A percentile compares a stretch with the other conserved stretches of the same genome.
Evolutionary conservation across 1,140 invertebrate genomes (phyloP).

Genomic region (Chironomus striatipennis): DNA sequence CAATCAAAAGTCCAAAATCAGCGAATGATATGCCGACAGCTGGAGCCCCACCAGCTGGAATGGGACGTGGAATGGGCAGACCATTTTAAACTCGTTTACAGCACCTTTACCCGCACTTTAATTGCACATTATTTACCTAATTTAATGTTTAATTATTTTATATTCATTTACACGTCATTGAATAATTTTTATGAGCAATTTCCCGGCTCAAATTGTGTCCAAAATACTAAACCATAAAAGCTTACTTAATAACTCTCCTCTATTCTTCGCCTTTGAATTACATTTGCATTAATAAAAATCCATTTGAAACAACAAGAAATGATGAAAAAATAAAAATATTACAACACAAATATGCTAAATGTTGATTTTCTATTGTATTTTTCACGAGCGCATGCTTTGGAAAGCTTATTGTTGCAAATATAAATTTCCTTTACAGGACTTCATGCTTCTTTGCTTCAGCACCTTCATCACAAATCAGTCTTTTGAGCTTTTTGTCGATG

Average conservation of each 20-base stretch:
- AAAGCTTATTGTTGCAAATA: background rate
- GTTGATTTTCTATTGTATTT: constrained; percentile 29
- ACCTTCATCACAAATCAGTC: background rate
- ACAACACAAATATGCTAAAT: constrained; percentile 23
- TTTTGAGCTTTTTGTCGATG: constrained; percentile 1
- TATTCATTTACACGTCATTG: background rate
- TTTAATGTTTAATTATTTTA: constrained; percentile 25
- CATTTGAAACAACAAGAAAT: constrained; percentile 28
- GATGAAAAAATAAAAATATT: constrained; percentile 26
- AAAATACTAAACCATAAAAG: no score
- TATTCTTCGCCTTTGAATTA: background rate
- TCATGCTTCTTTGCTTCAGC: background rate
- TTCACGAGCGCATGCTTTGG: constrained; percentile 27
- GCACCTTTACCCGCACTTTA: background rate
- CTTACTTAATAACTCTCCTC: no score
- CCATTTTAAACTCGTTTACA: constrained; percentile 42
- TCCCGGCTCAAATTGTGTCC: no score
- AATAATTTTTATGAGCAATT: no score
- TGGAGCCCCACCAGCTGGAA: constrained; percentile 40
- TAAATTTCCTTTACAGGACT: background rate
- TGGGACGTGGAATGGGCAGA: constrained; percentile 62
- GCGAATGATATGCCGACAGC: constrained; percentile 41
- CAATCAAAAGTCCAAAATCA: constrained; percentile 85
- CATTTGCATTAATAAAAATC: constrained; percentile 24
- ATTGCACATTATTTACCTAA: constrained; percentile 24